phyloP scores from a whole-genome alignment of 2,888 invertebrate genomes.

The Helleia helle region DNA sequence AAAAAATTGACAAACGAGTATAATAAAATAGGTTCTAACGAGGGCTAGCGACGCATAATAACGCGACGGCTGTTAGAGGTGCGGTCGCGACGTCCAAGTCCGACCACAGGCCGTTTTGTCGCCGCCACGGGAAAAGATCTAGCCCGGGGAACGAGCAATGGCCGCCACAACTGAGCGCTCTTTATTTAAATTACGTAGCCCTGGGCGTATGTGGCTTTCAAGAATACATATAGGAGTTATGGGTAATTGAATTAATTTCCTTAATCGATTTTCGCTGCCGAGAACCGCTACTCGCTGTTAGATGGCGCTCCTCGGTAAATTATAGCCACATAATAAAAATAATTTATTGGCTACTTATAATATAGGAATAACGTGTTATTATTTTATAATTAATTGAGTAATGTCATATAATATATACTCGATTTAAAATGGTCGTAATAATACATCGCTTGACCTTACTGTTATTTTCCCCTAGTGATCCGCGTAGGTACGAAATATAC shows the following conservation, averaged over 20 bases:
- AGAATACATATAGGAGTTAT: conserved; percentile 16
- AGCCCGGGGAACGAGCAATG: conserved; percentile 18
- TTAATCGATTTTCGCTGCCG: conserved; percentile 38
- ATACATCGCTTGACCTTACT: no score
- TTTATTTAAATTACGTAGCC: conserved; percentile 41
- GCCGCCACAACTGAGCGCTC: conserved; percentile 22
- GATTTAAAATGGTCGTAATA: no score
- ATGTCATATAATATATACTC: neutral
- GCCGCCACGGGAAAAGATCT: conserved; percentile 26
- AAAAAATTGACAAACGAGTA: conserved; percentile 22
- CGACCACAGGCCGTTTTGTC: conserved; percentile 33
- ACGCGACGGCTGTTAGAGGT: conserved; percentile 25
- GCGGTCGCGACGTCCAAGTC: conserved; percentile 23
- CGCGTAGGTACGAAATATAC: conserved; percentile 1
- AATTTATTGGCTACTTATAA: neutral
- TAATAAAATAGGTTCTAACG: conserved; percentile 49
- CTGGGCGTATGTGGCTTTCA: conserved; percentile 27
- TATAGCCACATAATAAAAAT: conserved; percentile 2
- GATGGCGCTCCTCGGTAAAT: conserved; percentile 38
- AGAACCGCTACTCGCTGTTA: conserved; percentile 47
- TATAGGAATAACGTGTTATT: neutral
- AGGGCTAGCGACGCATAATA: conserved; percentile 34
- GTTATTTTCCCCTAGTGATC: no score
- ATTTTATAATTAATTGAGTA: neutral
- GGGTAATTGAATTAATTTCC: conserved; percentile 26